Base-by-base conservation (phyloP, 2,888 invertebrate genomes). In the Watsonalla cultraria region DNA sequence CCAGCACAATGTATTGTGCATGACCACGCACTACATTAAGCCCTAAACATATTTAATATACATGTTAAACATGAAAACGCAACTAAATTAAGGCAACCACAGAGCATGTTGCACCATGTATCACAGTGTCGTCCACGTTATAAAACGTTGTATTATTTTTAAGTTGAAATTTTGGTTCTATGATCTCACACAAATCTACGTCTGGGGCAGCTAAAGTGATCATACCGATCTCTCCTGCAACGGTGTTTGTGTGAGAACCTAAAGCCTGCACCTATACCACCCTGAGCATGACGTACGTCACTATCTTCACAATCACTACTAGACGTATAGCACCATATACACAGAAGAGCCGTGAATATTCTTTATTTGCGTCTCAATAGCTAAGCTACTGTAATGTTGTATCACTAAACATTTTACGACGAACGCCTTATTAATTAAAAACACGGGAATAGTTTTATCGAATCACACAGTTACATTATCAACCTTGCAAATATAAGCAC, bases 261-360 rank as follows among this genome's bases (percentile, higher is more conserved):
- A 64, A 66, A 68, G 84, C 85, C 89, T 87, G 89, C 90, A 90
- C 89, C 82, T 84, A 89, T 88, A 84, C 87, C 86, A 84, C 87
- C 82, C 80, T 75, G 72, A 84, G 89, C 89, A 89, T 89, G 89
- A 83, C 84, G 82, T 49, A 49, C 37, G 48, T 39, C 48, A 49
- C 48, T 15, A 72, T 75, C 68, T 75, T 70, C 70, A 76, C 73
- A 80, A 75, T 74, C 71, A 66, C 69, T 61, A 69, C 66, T 74
- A 73, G 74, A 60, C 72, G 70, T 73, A 74, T 66, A 72, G 73
- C 79, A 78, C 78, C 71, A 62, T 58, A 73, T 67, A 74, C 71
- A 71, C 70, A 70, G 61, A 67, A 66, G 66, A 60, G 61, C 66
- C 65, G 67, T 71, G 66, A 67, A 66, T 63, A 66, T 66, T 67